Base-by-base conservation (phyloP, 2,888 invertebrate species). In the Hoplodrina ambigua region DNA sequence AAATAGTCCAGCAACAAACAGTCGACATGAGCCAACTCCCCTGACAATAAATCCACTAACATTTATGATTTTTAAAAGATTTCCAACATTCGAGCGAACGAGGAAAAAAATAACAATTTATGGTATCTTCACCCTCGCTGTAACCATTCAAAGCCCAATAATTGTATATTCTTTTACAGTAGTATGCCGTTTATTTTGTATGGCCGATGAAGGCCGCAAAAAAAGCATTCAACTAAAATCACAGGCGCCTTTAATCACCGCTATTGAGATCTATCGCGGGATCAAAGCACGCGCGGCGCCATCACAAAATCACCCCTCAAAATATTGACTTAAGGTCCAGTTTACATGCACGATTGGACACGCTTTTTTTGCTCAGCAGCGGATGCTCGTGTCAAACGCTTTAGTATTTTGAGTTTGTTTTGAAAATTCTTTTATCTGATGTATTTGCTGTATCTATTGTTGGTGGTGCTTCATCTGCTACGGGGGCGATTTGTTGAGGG, bases 331-430 rank as follows among this genome's bases (percentile, higher is more conserved):
- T 93, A 95, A 89, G 89, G 94, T 93, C 83, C 86, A 93, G 86
- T 92, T 94, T 94, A 69, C 87, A 74, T 87, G 83, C 85, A 78
- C 85, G 84, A 92, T 93, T 91, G 81, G 93, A 90, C 90, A 91
- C 90, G 91, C 89, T 94, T 94, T 95, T 95, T 95, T 95, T 94
- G 93, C 91, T 85, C 85, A 84, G 89, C 87, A 94, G 94, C 96
- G 96, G 96, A 96, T 96, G 96, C 96, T 94, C 95, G 95, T 95
- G 96, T 96, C 96, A 95, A 96, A 94, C 94, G 95, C 94, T 94
- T 95, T 93, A 94, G 94, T 95, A 95, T 95, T 94, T 95, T 94
- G 95, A 96, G 95, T 96, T 96, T 96, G 96, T 96, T 96, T 96
- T 96, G 95, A 96, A 96, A 95, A 96, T 94, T 96, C 96, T 96